These are phyloP conservation scores for Tetragnatha montana DNA, from an alignment of 2,888 invertebrate species.

Conservation along the genomic window DNA sequence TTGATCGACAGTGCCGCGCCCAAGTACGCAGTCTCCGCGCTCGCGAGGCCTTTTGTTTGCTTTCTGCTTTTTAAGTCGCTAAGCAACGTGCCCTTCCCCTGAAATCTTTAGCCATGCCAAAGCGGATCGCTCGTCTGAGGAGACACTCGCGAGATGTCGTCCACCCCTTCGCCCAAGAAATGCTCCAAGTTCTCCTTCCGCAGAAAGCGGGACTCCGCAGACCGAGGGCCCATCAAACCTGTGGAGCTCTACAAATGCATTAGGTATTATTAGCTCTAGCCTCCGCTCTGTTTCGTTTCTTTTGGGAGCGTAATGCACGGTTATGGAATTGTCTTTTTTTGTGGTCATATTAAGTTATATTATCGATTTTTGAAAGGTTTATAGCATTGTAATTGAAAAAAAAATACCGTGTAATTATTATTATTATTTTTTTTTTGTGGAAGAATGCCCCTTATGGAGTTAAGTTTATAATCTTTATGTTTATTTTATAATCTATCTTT, in stretches of 20 bases:
- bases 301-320: background rate
- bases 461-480: too few relatives aligned
- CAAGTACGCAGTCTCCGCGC: slow-evolving; percentile 38
- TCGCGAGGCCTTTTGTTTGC: slow-evolving; percentile 54
- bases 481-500: too few relatives aligned
- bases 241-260: slow-evolving; percentile 24
- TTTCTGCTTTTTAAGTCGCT: slow-evolving; percentile 60
- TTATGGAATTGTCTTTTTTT: background rate
- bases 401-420: background rate
- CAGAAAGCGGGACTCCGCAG: slow-evolving; percentile 9
- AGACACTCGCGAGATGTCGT: slow-evolving; percentile 17
- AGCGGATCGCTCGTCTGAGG: background rate
- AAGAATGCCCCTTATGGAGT: too few relatives aligned
- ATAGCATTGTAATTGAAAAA: background rate
- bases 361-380: too few relatives aligned
- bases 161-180: slow-evolving; percentile 47
- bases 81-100: slow-evolving; percentile 41
- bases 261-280: slow-evolving; percentile 19
- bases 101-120: background rate
- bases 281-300: background rate
- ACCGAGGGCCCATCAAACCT: background rate
- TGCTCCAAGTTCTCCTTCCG: slow-evolving; percentile 57
- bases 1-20: background rate
- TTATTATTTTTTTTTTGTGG: too few relatives aligned
- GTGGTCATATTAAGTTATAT: background rate